Evolutionary conservation across 2,888 invertebrate species (phyloP).

Genomic region (Drosophila bunnanda): DNA sequence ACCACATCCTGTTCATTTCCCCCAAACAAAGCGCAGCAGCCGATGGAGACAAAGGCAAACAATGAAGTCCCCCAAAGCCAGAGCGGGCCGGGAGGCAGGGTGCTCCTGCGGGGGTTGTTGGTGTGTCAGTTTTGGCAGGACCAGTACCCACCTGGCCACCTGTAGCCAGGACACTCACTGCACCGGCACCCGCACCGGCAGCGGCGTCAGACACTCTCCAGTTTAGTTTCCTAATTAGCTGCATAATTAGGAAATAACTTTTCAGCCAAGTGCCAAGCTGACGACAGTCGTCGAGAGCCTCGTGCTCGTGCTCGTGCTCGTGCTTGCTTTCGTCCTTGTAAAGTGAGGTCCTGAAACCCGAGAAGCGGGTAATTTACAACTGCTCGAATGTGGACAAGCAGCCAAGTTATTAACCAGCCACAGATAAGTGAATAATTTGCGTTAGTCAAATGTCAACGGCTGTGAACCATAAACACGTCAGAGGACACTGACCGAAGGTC

Average conservation of each 20-base stretch:
- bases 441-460: not conserved
- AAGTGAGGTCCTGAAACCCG: not conserved
- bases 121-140: not conserved
- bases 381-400: not conserved
- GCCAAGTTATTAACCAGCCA: conserved; percentile 5
- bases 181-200: conserved; percentile 1
- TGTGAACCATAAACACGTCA: not conserved
- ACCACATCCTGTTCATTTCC: conserved; percentile 46
- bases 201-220: not conserved
- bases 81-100: not conserved
- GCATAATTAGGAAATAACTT: conserved; percentile 22
- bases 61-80: not conserved
- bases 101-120: not conserved
- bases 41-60: conserved; percentile 14
- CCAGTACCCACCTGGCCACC: conserved; percentile 9
- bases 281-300: not conserved
- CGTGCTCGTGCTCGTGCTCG: not conserved
- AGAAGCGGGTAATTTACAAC: conserved; percentile 5
- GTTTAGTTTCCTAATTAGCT: conserved; percentile 27
- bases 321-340: not conserved
- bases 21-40: conserved; percentile 18
- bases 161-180: conserved; percentile 21
- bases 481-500: not conserved
- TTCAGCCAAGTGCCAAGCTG: conserved; percentile 10
- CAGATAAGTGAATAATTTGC: conserved; percentile 7